A percentile compares a stretch with the other conserved stretches of the same genome.
Evolutionary conservation across 2,113 vertebrate species (phyloP).

Genomic region (Alectura lathami): DNA sequence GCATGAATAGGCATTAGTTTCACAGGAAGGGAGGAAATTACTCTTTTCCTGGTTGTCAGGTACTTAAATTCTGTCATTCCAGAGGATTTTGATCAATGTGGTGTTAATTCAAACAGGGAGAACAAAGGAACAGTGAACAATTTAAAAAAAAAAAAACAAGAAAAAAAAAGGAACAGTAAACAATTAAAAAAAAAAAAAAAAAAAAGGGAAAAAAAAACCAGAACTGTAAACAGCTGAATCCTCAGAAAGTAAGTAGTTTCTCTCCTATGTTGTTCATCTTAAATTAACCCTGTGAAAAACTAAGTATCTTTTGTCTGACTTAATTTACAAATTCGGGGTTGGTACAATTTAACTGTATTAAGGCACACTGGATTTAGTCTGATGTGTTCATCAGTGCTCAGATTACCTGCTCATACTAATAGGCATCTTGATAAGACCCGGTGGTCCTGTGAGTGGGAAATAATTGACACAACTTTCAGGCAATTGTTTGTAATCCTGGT

Average conservation of each 20-base stretch:
- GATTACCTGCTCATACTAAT: neutral
- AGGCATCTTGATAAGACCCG: neutral
- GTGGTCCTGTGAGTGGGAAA: neutral
- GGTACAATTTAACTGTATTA: neutral
- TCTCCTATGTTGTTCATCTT: neutral
- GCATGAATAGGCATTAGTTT: conserved; percentile 45
- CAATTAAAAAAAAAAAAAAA: neutral
- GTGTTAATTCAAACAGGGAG: neutral
- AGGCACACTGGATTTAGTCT: neutral
- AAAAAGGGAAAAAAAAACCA: too few relatives aligned
- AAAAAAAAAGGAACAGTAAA: too few relatives aligned
- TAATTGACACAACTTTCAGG: neutral
- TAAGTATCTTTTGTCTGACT: neutral
- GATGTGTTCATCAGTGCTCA: neutral
- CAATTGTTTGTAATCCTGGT: neutral
- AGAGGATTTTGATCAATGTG: conserved; percentile 12
- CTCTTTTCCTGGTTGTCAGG: conserved; percentile 45
- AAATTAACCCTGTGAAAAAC: neutral
- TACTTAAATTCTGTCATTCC: conserved; percentile 19
- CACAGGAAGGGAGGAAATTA: conserved; percentile 64
- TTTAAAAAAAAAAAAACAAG: neutral
- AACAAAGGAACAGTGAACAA: conserved; percentile 2
- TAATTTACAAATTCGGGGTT: neutral
- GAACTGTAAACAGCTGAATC: neutral
- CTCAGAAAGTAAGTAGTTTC: neutral